Base-by-base conservation (phyloP, 2,797 vertebrate species). In the Typhlichthys subterraneus region DNA sequence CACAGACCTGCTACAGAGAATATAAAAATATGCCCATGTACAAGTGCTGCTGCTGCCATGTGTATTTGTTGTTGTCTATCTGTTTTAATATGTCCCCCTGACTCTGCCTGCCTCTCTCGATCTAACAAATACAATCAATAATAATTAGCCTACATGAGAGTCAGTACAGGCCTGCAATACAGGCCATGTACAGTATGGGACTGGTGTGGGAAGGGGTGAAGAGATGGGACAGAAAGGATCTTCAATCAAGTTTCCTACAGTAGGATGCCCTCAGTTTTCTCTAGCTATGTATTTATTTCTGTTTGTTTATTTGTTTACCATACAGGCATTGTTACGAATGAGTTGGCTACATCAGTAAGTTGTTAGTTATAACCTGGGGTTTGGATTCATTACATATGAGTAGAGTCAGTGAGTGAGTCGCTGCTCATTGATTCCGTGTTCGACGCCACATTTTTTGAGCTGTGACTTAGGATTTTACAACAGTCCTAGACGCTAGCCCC, bases 71-170 rank as follows among this genome's bases (percentile, higher is more conserved):
- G 14, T 51, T 12, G 13, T 31, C 17, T 51, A 31, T 45, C 56
- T 15, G 48, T 47, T 12, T 15, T 47, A 42, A 3, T 52, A 29
- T 58, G 52, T 55, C 57, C 57, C 46, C 67, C 42, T 62, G 42
- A 62, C 66, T 72, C 38, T 57, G 62, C 82, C 70, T 15, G 67
- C 77, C 53, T 72, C 54, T 3, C 64, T 72, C 70, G 69, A 62
- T 67, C 76, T 73, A 69, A 72, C 61, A 55, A 66, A 49, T 63
- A 59, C 45, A 73, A 78, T 93, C 92, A 88, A 93, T 93, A 91
- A 79, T 92, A 91, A 92, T 92, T 92, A 93, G 79, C 81, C 89
- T 89, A 85, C 83, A 87, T 91, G 81, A 82, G 87, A 73, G 78
- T 86, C 88, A 80, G 70, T 72, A 73, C 42, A 77, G 69, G 61